Base-by-base conservation (phyloP, 2,797 vertebrate species). In the Hemitrygon akajei region DNA sequence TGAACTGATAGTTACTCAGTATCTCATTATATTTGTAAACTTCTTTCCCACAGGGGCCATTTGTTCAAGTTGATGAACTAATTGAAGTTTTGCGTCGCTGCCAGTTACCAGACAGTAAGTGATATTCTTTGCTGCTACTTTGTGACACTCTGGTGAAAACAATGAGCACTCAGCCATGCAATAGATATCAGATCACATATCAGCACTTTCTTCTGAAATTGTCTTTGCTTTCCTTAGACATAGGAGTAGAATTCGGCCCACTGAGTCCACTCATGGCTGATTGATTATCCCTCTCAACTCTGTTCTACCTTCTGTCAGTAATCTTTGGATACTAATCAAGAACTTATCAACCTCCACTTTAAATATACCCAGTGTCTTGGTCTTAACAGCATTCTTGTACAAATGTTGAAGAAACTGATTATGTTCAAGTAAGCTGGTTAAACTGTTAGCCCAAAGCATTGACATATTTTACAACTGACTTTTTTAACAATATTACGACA, bases 11-110 rank as follows among this genome's bases (percentile, higher is more conserved):
- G 22, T 91, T 91, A 40, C 34, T 14, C 56, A 14, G 20, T 25
- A 7, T 93, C 16, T n/a, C 34, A 73, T 84, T 84, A 3, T 20
- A 93, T 93, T 82, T 81, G 58, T 47, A 93, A 86, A 96, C 96
- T n/a, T 94, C 94, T 81, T 93, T 95, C 76, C 94, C 95, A 92
- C 95, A 99, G 99, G 99, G 99, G 95, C 99, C 99, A 18, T 99
- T 99, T 96, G 98, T 99, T 94, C 98, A 99, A 97, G 98, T 99
- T 95, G 99, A 99, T 96, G 99, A 99, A 96, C 95, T 99, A 95
- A 98, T 99, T 97, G 99, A 99, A 96, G 97, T 97, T 95, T 98
- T 99, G 94, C 97, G 98, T 96, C 98, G 98, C 97, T 99, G 98
- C 96, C 98, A 97, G 95, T 97, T 99, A 95, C 99, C 99, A 95